Conservation (phyloP, 2,113 vertebrate genomes). For the Tragelaphus scriptus region DNA sequence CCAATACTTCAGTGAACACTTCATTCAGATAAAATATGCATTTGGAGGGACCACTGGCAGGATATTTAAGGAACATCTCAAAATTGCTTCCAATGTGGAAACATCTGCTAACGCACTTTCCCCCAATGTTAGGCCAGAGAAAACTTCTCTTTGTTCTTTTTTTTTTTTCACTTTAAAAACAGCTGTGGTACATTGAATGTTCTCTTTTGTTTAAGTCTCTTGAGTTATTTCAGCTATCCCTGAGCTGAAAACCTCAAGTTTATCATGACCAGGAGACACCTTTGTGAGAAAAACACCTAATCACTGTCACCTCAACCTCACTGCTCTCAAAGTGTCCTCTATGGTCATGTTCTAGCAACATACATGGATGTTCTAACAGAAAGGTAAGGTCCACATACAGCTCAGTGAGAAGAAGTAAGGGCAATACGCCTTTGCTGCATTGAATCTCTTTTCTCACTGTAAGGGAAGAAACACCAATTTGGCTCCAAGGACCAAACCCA, state of each 20-base stretch:
- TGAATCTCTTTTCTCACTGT: background rate
- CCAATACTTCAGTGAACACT: background rate
- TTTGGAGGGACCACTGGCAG: background rate
- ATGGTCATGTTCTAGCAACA: background rate
- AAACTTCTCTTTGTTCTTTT: background rate
- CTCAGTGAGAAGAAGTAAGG: background rate
- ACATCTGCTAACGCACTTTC: background rate
- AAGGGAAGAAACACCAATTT: background rate
- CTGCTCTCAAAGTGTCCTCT: background rate
- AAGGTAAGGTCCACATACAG: background rate
- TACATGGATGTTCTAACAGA: background rate
- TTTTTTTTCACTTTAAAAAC: background rate
- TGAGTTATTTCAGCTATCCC: background rate
- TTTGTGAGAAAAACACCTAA: background rate
- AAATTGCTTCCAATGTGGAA: slow-evolving; percentile 9
- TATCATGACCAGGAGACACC: background rate
- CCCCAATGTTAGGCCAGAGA: background rate
- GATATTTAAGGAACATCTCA: background rate
- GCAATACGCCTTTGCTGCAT: background rate
- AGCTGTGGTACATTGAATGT: background rate
- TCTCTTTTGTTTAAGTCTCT: background rate
- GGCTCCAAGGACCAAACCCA: background rate
- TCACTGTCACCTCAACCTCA: background rate
- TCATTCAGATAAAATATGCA: background rate
- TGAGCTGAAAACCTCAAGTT: background rate